A percentile compares a stretch with the other conserved stretches of the same genome.
Evolutionary conservation across 2,113 vertebrate species (phyloP).

Genomic region (Meriones unguiculatus): DNA sequence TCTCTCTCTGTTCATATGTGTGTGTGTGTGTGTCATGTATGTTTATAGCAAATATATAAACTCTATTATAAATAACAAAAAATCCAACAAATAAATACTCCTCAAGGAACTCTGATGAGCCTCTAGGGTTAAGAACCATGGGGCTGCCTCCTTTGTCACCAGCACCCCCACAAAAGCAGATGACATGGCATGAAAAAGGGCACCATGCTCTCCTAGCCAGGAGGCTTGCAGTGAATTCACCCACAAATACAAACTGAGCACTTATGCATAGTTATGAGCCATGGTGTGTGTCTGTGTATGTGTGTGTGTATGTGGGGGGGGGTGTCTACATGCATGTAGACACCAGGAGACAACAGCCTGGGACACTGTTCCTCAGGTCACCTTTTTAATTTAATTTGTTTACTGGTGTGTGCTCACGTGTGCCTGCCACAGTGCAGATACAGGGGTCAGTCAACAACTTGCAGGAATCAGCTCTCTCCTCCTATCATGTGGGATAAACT

Average conservation of each 20-base stretch:
- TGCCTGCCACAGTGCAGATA: neutral
- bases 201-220: no score
- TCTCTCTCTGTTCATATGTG: neutral
- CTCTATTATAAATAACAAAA: neutral
- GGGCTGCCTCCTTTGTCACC: neutral
- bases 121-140: neutral
- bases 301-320: neutral
- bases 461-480: neutral
- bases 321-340: neutral
- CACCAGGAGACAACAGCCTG: neutral
- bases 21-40: no score
- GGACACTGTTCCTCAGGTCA: neutral
- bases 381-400: neutral
- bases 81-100: neutral
- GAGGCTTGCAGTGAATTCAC: neutral
- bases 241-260: neutral
- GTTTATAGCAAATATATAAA: no score
- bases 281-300: neutral
- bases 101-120: neutral
- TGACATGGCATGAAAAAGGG: accelerated
- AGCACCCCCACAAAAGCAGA: neutral
- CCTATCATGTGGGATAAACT: neutral
- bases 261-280: neutral
- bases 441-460: neutral
- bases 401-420: neutral